Conservation (phyloP, 2,797 vertebrate genomes). For the Tapirus indicus region DNA sequence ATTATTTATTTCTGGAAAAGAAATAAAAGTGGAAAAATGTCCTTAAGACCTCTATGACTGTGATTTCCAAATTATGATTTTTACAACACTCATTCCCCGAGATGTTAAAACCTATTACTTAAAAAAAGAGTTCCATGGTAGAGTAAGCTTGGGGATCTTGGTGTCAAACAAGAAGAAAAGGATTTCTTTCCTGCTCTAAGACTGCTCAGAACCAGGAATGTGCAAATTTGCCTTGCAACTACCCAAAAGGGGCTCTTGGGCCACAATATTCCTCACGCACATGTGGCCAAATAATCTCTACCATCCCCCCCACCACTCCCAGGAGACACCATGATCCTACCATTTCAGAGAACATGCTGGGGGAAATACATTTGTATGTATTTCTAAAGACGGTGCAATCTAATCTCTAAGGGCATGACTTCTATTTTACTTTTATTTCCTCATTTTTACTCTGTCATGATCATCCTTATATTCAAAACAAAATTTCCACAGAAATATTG, state of each 20-base stretch:
- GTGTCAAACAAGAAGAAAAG: background rate
- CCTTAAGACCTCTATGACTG: background rate
- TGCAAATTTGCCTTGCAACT: background rate
- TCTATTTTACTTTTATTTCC: background rate
- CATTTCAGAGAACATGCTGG: background rate
- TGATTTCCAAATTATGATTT: background rate
- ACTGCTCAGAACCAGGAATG: background rate
- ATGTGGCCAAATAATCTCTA: background rate
- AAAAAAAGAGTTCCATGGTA: background rate
- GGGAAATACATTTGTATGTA: background rate
- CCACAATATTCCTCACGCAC: too few species aligned
- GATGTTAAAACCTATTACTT: background rate
- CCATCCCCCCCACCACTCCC: fast-evolving
- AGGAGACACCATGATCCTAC: too few species aligned
- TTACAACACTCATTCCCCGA: background rate
- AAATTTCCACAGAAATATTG: background rate
- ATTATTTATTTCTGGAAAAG: background rate
- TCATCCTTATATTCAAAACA: background rate
- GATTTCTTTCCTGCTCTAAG: background rate
- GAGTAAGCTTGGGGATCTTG: background rate
- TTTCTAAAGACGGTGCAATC: background rate
- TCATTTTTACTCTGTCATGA: background rate
- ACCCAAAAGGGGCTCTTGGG: background rate
- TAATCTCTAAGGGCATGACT: background rate
- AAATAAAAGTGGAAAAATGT: background rate